Evolutionary conservation across 2,797 vertebrate species (phyloP).

Genomic region (Acipenser ruthenus): DNA sequence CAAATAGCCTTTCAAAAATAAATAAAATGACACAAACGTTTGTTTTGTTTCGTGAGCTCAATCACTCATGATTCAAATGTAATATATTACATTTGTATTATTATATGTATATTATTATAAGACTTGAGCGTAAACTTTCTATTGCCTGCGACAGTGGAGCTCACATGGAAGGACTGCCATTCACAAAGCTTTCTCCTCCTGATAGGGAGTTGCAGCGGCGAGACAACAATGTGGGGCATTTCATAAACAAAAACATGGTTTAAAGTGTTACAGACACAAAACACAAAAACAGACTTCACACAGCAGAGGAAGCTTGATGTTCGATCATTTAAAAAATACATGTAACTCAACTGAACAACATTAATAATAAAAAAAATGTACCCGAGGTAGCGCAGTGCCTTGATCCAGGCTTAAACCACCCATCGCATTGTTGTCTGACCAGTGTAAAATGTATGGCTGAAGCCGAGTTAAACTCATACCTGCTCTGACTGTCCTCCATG

Average conservation of each 20-base stretch:
- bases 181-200: constrained; percentile 2
- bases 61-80: too few species aligned
- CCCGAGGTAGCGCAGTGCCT: constrained; percentile 16
- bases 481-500: constrained; percentile 30
- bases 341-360: too few species aligned
- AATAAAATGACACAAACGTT: constrained; percentile 5
- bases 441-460: not conserved
- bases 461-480: constrained; percentile 20
- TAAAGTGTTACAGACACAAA: too few species aligned
- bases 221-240: too few species aligned
- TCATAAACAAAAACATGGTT: too few species aligned
- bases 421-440: too few species aligned
- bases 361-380: not conserved
- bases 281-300: too few species aligned
- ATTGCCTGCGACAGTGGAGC: not conserved
- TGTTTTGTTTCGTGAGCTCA: not conserved
- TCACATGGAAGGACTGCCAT: constrained; percentile 8
- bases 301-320: too few species aligned
- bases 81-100: not conserved
- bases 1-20: too few species aligned
- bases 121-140: not conserved
- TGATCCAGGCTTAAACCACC: not conserved
- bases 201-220: not conserved
- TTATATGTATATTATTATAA: not conserved
- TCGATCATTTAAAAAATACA: too few species aligned